Percentiles rank a stretch among this genome's conserved stretches.
Evolutionary conservation across 2,113 vertebrate species (phyloP).

Genomic region (Thryonomys swinderianus): DNA sequence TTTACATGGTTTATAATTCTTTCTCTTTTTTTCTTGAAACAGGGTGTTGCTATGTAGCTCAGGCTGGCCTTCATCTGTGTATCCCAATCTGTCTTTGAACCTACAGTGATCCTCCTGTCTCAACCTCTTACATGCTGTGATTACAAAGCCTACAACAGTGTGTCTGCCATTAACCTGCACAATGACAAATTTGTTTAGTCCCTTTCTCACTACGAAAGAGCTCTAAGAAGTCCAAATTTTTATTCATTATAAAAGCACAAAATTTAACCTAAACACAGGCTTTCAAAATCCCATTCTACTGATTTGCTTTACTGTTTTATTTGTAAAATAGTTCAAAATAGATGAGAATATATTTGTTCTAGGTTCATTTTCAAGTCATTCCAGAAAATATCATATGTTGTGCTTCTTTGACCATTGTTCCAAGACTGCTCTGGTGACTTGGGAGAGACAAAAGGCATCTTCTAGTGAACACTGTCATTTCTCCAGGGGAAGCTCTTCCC

Average conservation of each 20-base stretch:
- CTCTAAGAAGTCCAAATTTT: conserved; percentile 23
- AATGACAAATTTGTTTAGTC: background rate
- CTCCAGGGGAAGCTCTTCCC: conserved; percentile 50
- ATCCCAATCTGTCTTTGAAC: background rate
- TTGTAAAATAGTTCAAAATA: conserved; percentile 45
- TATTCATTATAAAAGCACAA: background rate
- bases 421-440: conserved; percentile 1
- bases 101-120: background rate
- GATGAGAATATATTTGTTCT: background rate
- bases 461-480: background rate
- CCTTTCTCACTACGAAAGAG: background rate
- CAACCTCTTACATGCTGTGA: background rate
- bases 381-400: background rate
- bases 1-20: background rate
- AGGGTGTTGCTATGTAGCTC: background rate
- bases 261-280: background rate
- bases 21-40: background rate
- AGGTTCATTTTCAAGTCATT: conserved; percentile 5
- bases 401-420: conserved; percentile 58
- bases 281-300: background rate
- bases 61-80: background rate
- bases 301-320: background rate
- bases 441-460: conserved; percentile 18
- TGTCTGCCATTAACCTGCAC: background rate
- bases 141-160: background rate